phyloP scores from a whole-genome alignment of 1,140 invertebrate species.

The Bombus consobrinus region DNA sequence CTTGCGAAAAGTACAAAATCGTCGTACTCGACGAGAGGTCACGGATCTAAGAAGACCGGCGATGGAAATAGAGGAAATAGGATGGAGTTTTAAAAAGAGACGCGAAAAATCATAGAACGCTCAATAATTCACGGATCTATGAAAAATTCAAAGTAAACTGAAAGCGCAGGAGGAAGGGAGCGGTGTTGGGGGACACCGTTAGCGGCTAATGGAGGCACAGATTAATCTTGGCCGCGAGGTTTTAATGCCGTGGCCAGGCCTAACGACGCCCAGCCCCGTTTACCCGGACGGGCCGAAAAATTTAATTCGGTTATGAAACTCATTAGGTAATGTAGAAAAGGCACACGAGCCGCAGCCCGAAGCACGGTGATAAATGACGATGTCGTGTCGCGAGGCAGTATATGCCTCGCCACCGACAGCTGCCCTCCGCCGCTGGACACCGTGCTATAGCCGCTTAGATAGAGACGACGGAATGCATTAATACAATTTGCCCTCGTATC shows the following conservation, averaged over 20 bases:
- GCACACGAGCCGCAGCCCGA: slow-evolving; percentile 61
- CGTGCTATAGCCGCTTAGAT: slow-evolving; percentile 58
- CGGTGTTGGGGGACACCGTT: neutral
- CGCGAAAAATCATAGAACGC: too few species aligned
- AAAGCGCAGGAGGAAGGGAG: neutral
- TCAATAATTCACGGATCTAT: neutral
- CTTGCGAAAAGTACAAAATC: too few species aligned
- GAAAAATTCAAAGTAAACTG: neutral
- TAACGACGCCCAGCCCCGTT: slow-evolving; percentile 63
- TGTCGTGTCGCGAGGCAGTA: slow-evolving; percentile 76
- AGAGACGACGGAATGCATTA: slow-evolving; percentile 75
- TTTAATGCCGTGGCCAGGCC: slow-evolving; percentile 65
- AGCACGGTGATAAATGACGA: slow-evolving; percentile 75
- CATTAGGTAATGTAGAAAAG: slow-evolving; percentile 78
- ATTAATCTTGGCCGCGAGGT: slow-evolving; percentile 71
- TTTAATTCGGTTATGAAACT: slow-evolving; percentile 79
- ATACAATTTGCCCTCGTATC: slow-evolving; percentile 73
- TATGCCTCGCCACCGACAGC: slow-evolving; percentile 72
- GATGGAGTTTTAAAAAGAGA: too few species aligned
- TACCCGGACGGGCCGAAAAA: slow-evolving; percentile 67
- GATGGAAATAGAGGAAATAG: too few species aligned
- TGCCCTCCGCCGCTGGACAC: slow-evolving; percentile 70
- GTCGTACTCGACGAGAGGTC: too few species aligned
- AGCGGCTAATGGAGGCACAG: slow-evolving; percentile 69
- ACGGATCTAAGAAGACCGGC: too few species aligned